Conservation (phyloP, 37 sponge, comb jelly and placozoan species). For the Crambe crambe region DNA sequence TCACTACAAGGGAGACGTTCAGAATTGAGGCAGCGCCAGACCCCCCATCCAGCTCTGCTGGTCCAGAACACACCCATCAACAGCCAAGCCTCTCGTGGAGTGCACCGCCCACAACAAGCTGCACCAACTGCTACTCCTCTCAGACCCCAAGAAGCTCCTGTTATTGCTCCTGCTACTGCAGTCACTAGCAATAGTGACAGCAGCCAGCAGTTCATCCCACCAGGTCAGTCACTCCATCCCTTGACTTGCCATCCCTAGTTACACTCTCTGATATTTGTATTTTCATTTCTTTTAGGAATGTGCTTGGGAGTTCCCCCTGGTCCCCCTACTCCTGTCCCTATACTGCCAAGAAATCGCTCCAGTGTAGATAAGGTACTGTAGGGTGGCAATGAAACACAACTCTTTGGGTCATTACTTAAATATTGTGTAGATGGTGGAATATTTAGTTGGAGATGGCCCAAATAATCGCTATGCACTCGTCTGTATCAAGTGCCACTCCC, state of each 20-base stretch:
- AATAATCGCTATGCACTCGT: conserved; percentile 89
- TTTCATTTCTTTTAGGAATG: conserved; percentile 24
- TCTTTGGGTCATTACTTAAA: neutral
- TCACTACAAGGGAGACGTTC: neutral
- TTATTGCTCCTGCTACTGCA: neutral
- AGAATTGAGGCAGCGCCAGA: neutral
- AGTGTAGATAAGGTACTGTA: conserved; percentile 54
- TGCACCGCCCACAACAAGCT: neutral
- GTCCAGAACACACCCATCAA: neutral
- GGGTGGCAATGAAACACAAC: neutral
- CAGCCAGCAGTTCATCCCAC: conserved; percentile 1
- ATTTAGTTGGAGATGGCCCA: conserved; percentile 91
- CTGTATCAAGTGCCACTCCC: conserved; percentile 78
- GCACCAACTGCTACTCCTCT: neutral
- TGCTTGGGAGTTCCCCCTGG: conserved; percentile 65
- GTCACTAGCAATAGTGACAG: too few relatives aligned
- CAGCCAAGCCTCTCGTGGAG: neutral
- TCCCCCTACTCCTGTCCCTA: conserved; percentile 58
- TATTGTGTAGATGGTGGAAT: conserved; percentile 72
- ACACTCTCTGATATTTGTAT: neutral
- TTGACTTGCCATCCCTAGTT: neutral
- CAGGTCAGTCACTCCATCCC: neutral
- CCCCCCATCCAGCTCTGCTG: neutral
- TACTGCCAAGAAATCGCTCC: conserved; percentile 60
- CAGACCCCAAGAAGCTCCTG: neutral